Evolutionary conservation across 2,888 invertebrate species (phyloP), one percentile per base, ranked within the genome.

Genomic region (Cartodere bifasciata): DNA sequence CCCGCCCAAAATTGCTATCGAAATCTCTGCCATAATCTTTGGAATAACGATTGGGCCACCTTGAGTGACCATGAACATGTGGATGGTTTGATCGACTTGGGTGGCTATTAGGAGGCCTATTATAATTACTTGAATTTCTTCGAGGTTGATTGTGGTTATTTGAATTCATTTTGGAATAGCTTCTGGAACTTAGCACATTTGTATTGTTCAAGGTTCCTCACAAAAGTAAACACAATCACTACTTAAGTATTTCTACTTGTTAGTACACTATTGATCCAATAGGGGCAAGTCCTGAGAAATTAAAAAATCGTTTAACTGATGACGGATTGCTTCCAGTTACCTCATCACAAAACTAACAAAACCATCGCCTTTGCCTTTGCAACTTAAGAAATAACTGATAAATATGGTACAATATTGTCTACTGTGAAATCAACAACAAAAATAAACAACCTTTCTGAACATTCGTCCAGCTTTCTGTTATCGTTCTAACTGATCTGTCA

Each of bases 1-100:
- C 57, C 45, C 59, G 46, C 42, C 47, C 55, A 42, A 59, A 60
- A 41, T 49, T 52, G 41, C 50, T 53, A 36, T 61, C 61, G 44
- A 54, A 61, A 37, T 61, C 60, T 38, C 60, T 53, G 40, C 49
- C 50, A 41, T 57, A 61, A 36, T 61, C 61, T 44, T 60, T 61
- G 41, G 52, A 43, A 40, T 58, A 60, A 34, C 60, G 50, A 44
- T 56, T 58, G 34, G 55, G 48, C 60, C 61, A 60, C 37, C 58
- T 48, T 35, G 56, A 53, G 44, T 59, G 58, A 35, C 52, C 55
- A 40, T 39, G 36, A n/a, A n/a, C n/a, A 21, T 56, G 55, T 32
- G 53, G 39, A 41, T 54, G 54, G 39, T 54, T 55, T 35, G 56
- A 44, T 28, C 59, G 48, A 39, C 50, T 55, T 25, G 55, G 45